phyloP scores from a whole-genome alignment of 2,888 invertebrate genomes.

The Pachydiplax longipennis region DNA sequence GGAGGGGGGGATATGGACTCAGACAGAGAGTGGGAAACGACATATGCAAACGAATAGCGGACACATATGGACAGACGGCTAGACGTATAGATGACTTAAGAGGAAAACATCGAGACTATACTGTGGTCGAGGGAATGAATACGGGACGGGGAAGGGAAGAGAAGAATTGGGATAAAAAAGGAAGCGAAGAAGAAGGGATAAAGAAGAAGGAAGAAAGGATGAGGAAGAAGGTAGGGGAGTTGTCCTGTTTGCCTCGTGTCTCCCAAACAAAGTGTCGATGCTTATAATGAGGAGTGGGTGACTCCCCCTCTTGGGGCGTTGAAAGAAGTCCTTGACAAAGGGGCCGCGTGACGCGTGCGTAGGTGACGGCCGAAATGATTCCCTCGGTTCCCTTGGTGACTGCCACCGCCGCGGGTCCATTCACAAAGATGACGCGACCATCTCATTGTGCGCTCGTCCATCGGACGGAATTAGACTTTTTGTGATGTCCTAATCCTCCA shows the following conservation, averaged over 20 bases:
- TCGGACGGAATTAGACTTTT: neutral
- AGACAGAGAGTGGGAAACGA: too few relatives aligned
- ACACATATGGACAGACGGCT: too few relatives aligned
- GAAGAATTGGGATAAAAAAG: too few relatives aligned
- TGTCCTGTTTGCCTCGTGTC: neutral
- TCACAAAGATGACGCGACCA: neutral
- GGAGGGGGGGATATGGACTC: too few relatives aligned
- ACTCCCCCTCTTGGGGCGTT: neutral
- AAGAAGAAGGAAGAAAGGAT: neutral
- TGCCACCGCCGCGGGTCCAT: neutral
- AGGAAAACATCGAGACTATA: too few relatives aligned
- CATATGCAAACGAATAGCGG: too few relatives aligned
- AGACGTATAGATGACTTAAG: too few relatives aligned
- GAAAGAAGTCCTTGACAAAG: neutral
- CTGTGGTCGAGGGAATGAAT: too few relatives aligned
- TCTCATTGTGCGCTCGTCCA: neutral
- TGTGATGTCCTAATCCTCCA: neutral
- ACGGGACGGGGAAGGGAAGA: too few relatives aligned
- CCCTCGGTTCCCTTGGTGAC: neutral
- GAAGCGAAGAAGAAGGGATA: too few relatives aligned
- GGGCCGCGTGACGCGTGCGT: neutral
- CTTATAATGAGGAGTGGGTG: neutral
- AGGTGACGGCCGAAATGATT: neutral
- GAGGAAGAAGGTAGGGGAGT: neutral
- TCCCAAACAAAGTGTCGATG: neutral